Base-by-base conservation (phyloP, 2,113 vertebrate genomes). In the Arvicanthis niloticus region DNA sequence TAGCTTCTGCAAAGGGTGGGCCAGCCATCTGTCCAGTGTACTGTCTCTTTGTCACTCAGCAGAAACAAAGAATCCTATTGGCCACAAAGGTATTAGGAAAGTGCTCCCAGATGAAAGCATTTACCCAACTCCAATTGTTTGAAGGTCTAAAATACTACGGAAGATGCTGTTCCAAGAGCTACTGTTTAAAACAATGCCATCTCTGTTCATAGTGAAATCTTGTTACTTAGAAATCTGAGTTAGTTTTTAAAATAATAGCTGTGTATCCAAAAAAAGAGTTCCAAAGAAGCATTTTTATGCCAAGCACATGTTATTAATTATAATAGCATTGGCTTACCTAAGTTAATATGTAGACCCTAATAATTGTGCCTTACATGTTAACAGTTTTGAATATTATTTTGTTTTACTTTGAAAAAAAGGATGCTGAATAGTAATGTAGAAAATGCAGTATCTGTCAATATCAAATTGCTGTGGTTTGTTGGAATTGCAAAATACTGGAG, bases 71-170 rank as follows among this genome's bases (percentile, higher is more conserved):
- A 98, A 97, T 94, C 89, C 93, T 94, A 92, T 98, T 98, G 97
- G 97, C 98, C 98, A 97, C 97, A 97, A 98, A 98, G 94, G 97
- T 98, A 98, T 97, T 98, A 98, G 97, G 92, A 97, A 99, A 98
- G 96, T 97, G 96, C 48, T 98, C 96, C 98, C 98, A 98, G 98
- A 96, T 98, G 99, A 99, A 98, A 99, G 94, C 96, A 93, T 98
- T 99, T 98, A 98, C 98, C 98, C 98, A 98, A 95, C 98, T 98
- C 96, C 97, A 97, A 95, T 98, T 99, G 98, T 98, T 97, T 97
- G 96, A 95, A 98, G 95, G 97, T 95, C 98, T 96, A 97, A 98
- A 98, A 95, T 97, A 96, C 97, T 98, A 98, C 98, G 84, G 93
- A 92, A 72, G 91, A 82, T 91, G 82, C 96, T 97, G 84, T 97